phyloP scores from a whole-genome alignment of 2,888 invertebrate species.

The Listrodromus nycthemerus region DNA sequence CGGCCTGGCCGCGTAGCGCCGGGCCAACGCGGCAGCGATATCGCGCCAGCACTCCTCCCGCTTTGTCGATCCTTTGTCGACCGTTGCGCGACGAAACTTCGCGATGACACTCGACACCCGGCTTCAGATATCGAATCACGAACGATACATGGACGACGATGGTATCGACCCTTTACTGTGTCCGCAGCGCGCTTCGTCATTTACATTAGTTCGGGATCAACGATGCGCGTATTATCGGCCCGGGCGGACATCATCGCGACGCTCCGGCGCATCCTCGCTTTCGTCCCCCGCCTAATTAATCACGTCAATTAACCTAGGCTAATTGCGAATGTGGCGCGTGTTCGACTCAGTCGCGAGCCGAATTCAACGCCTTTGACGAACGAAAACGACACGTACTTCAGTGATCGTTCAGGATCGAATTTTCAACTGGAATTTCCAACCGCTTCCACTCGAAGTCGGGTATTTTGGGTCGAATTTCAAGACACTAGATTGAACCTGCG shows the following conservation, averaged over 20 bases:
- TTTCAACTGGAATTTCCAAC: too few species aligned
- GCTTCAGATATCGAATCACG: constrained; percentile 7
- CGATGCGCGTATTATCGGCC: constrained; percentile 21
- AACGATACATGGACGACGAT: background rate
- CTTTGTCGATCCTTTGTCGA: constrained; percentile 43
- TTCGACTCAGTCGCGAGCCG: background rate
- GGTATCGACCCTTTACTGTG: background rate
- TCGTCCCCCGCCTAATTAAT: constrained; percentile 17
- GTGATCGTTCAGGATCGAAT: background rate
- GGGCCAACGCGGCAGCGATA: background rate
- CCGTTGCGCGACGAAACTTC: constrained; percentile 12
- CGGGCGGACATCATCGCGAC: background rate
- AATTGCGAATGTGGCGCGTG: constrained; percentile 37
- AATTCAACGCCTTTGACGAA: background rate
- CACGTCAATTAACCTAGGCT: constrained; percentile 36
- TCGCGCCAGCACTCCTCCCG: background rate
- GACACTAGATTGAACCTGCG: too few species aligned
- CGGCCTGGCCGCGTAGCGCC: background rate
- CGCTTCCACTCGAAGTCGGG: too few species aligned
- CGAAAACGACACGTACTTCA: background rate
- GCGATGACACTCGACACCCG: background rate
- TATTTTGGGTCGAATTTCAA: too few species aligned
- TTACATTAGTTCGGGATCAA: constrained; percentile 21
- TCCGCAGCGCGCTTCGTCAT: background rate
- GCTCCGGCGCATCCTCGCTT: constrained; percentile 6